Evolutionary conservation across 2,797 vertebrate species (phyloP).

Genomic region (Pseudochirops cupreus): DNA sequence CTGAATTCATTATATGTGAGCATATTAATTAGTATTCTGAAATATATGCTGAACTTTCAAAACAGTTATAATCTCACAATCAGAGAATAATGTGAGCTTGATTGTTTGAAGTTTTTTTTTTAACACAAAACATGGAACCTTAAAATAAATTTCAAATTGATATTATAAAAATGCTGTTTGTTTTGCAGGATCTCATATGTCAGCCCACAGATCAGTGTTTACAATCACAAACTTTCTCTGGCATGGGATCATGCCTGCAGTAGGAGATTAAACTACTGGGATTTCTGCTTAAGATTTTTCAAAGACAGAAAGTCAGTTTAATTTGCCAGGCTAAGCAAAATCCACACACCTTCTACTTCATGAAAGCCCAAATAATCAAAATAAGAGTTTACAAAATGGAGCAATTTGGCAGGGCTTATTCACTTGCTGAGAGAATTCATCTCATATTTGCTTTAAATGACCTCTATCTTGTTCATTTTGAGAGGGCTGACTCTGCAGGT

Average conservation of each 20-base stretch:
- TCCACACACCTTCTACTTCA: conserved; percentile 16
- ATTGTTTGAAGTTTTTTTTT: conserved; percentile 68
- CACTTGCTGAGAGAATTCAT: conserved; percentile 21
- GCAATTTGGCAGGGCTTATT: conserved; percentile 42
- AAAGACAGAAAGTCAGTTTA: conserved; percentile 33
- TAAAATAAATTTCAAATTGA: conserved; percentile 70
- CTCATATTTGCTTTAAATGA: not conserved
- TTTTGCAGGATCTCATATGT: conserved; percentile 14
- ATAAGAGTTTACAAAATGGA: conserved; percentile 44
- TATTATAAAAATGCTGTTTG: conserved; percentile 8
- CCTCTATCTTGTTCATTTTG: conserved; percentile 16
- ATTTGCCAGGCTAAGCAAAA: conserved; percentile 35
- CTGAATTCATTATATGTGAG: conserved; percentile 76
- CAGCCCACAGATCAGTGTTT: not conserved
- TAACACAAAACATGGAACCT: conserved; percentile 3
- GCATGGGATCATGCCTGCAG: not conserved
- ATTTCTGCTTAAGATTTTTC: not conserved
- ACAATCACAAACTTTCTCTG: not conserved
- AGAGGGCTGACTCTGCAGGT: not conserved
- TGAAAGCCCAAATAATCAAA: conserved; percentile 22
- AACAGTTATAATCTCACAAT: conserved; percentile 64
- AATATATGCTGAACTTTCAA: conserved; percentile 69
- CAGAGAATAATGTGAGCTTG: conserved; percentile 75
- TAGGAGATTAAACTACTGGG: not conserved
- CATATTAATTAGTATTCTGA: conserved; percentile 72